Base-by-base conservation (phyloP, 2,797 vertebrate species). In the Chromobotia macracanthus region DNA sequence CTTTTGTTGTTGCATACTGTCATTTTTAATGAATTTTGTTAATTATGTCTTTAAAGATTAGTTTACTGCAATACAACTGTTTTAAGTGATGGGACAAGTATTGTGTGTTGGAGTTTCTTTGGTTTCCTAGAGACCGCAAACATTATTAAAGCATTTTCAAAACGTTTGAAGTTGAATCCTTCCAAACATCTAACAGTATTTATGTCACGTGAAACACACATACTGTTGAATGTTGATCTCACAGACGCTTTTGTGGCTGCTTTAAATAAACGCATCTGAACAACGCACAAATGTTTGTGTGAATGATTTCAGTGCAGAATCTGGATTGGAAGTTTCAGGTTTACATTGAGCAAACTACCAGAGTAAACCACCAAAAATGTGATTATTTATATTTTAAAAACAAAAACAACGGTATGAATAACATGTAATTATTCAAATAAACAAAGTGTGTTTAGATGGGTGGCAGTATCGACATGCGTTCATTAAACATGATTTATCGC, bases 401-500 rank as follows among this genome's bases (percentile, higher is more conserved):
- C 2, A 11, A 44, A 44, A 31, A 31, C 5, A 5, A 31, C 31
- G 3, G 31, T 31, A 1, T 44, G 6, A 10, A 44, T 10, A 44
- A 44, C 5, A 44, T 44, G 41, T 10, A 10, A 44, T 11, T 31
- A 31, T 31, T 56, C 3, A 11, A 12, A 55, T 10, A 11, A 21
- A 56, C 9, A 61, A 31, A 61, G 1, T 31, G 13, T 60, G 13
- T 60, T 46, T n/a, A 21, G 5, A 44, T 19, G 5, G 46, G n/a
- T n/a, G 41, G 77, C 77, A 70, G 80, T 44, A 55, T 82, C 12
- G 63, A 78, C 61, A 31, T 31, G 3, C 31, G 31, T 58, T 13
- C 13, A 28, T 25, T 25, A 60, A 60, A 31, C 35, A 0, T 63
- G 53, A 77, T 72, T 80, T 58, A 25, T 76, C 44, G 0, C 61